These are phyloP conservation scores for Portunus trituberculatus DNA, from an alignment of 1,140 invertebrate genomes.

Conservation along the genomic window DNA sequence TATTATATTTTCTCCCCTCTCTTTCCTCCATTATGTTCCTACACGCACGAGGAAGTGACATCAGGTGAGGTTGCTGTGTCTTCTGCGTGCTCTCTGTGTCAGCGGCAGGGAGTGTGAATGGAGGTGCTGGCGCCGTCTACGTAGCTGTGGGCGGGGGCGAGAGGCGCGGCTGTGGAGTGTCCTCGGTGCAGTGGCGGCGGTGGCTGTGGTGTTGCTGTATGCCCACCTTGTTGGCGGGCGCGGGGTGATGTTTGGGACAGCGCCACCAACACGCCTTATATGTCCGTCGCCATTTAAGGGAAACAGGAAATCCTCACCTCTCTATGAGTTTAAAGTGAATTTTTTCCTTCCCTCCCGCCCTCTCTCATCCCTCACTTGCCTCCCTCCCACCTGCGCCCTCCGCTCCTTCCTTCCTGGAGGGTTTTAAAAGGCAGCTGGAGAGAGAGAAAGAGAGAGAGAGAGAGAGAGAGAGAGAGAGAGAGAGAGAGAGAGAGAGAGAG, in stretches of 20 bases:
- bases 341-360: not conserved
- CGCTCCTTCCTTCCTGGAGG: not conserved
- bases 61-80: not conserved
- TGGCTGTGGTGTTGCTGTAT: not conserved
- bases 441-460: too few species aligned
- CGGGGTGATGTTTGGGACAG: not conserved
- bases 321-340: not conserved
- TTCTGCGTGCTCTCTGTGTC: not conserved
- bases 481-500: constrained; percentile 8
- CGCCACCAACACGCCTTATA: not conserved
- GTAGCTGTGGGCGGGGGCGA: too few species aligned
- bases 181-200: not conserved
- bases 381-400: not conserved
- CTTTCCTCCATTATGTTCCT: not conserved
- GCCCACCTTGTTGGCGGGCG: too few species aligned
- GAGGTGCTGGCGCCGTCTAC: not conserved
- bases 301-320: constrained; percentile 21
- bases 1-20: not conserved
- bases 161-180: too few species aligned
- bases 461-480: not conserved
- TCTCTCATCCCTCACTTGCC: not conserved
- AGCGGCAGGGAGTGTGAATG: not conserved
- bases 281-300: not conserved
- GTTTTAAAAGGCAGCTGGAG: not conserved
- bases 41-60: too few species aligned